Conservation (phyloP, 2,888 invertebrate species). For the Drosophila greeni region DNA sequence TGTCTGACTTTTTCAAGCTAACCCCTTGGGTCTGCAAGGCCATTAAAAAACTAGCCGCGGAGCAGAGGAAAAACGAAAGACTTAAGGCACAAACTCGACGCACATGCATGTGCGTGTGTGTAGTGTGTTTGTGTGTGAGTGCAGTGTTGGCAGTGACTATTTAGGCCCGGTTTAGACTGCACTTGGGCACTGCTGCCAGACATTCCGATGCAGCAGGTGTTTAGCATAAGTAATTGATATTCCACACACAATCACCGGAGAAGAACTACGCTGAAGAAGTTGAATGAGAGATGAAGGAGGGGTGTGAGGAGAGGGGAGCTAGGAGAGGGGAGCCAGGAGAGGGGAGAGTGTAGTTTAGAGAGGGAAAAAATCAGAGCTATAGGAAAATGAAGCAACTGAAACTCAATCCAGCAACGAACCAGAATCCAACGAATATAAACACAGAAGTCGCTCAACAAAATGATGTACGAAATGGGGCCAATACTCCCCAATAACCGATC, state of each 20-base stretch:
- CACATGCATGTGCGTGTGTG: slow-evolving; percentile 2
- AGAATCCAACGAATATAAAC: not conserved
- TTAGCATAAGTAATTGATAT: slow-evolving; percentile 79
- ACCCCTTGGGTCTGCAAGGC: slow-evolving; percentile 21
- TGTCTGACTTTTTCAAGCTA: not conserved
- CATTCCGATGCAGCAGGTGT: slow-evolving; percentile 79
- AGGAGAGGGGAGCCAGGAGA: no score
- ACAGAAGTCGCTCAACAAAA: not conserved
- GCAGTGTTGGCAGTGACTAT: slow-evolving; percentile 43
- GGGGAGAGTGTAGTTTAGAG: not conserved
- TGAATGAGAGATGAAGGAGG: not conserved
- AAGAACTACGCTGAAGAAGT: slow-evolving; percentile 10
- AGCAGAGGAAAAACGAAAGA: slow-evolving; percentile 54
- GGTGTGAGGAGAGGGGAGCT: no score
- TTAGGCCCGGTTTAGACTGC: slow-evolving; percentile 68
- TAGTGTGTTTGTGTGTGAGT: slow-evolving; percentile 10
- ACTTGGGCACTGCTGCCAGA: slow-evolving; percentile 50
- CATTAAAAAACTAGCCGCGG: slow-evolving; percentile 34
- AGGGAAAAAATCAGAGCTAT: slow-evolving; percentile 46
- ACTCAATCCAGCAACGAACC: not conserved
- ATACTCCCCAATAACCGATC: slow-evolving; percentile 25
- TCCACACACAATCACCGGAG: slow-evolving; percentile 73
- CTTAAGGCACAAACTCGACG: slow-evolving; percentile 67
- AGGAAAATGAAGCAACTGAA: slow-evolving; percentile 3
- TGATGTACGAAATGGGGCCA: slow-evolving; percentile 29